phyloP scores from a whole-genome alignment of 2,113 vertebrate genomes.

The Merops nubicus region DNA sequence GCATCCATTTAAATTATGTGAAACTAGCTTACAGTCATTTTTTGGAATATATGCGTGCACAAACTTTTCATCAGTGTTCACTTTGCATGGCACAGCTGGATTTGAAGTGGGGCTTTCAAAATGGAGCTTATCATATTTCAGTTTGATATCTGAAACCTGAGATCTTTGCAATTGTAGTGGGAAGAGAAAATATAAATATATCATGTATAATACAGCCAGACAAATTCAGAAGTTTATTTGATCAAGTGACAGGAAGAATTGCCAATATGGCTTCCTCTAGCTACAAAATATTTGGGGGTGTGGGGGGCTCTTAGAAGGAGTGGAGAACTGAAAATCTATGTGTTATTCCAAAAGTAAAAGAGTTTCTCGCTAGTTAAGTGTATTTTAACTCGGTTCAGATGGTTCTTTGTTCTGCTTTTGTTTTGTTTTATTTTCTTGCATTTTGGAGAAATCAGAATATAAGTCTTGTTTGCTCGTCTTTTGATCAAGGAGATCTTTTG shows the following conservation, averaged over 20 bases:
- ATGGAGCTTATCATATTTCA: neutral
- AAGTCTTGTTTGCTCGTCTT: constrained; percentile 44
- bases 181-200: neutral
- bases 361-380: neutral
- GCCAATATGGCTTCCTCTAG: constrained; percentile 49
- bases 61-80: neutral
- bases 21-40: neutral
- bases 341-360: neutral
- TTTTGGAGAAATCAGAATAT: constrained; percentile 44
- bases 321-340: constrained; percentile 34
- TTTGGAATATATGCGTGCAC: no score
- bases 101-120: neutral
- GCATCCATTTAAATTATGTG: neutral
- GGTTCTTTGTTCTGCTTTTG: neutral
- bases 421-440: neutral
- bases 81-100: neutral
- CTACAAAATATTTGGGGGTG: neutral
- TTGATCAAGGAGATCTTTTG: constrained; percentile 46
- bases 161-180: neutral
- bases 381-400: neutral
- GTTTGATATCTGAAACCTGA: neutral
- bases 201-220: neutral
- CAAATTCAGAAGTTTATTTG: constrained; percentile 31
- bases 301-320: constrained; percentile 6
- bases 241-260: constrained; percentile 40